A percentile compares a stretch with the other conserved stretches of the same genome.
Evolutionary conservation across 1,140 invertebrate genomes (phyloP).

Genomic region (Panonychus citri): DNA sequence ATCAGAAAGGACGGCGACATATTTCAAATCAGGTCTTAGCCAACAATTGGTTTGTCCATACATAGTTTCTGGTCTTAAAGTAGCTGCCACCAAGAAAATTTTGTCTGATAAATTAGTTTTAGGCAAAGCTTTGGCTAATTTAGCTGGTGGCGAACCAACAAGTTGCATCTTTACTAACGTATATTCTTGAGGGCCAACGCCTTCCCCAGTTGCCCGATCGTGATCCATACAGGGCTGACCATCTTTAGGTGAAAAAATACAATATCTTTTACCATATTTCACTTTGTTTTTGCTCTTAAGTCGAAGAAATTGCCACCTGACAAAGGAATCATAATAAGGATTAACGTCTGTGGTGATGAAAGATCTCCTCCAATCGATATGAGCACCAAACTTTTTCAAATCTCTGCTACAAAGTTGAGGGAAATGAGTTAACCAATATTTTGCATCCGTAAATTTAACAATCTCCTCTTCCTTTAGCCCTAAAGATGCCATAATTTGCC

Average conservation of each 20-base stretch:
- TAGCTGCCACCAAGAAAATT: constrained; percentile 84
- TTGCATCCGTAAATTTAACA: constrained; percentile 63
- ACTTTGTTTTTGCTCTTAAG: constrained; percentile 72
- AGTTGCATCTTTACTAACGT: constrained; percentile 87
- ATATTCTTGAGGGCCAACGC: constrained; percentile 92
- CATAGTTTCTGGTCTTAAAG: constrained; percentile 94
- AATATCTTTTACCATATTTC: constrained; percentile 89
- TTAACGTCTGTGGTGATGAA: constrained; percentile 97
- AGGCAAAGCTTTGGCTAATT: constrained; percentile 24
- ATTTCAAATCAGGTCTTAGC: constrained; percentile 81
- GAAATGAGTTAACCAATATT: constrained; percentile 88
- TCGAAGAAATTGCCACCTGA: constrained; percentile 82
- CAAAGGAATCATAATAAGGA: constrained; percentile 93
- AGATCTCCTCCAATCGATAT: constrained; percentile 85
- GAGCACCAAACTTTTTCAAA: constrained; percentile 63
- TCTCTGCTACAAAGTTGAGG: constrained; percentile 68
- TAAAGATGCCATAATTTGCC: constrained; percentile 92
- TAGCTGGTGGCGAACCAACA: constrained; percentile 42
- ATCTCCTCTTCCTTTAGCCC: constrained; percentile 79
- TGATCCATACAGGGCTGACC: constrained; percentile 99
- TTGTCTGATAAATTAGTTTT: constrained; percentile 25
- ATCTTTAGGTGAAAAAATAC: constrained; percentile 88
- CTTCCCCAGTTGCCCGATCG: constrained; percentile 81
- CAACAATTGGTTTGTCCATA: constrained; percentile 99
- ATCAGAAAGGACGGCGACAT: constrained; percentile 51